phyloP scores from a whole-genome alignment of 1,140 invertebrate genomes.

The Drosophila truncata region DNA sequence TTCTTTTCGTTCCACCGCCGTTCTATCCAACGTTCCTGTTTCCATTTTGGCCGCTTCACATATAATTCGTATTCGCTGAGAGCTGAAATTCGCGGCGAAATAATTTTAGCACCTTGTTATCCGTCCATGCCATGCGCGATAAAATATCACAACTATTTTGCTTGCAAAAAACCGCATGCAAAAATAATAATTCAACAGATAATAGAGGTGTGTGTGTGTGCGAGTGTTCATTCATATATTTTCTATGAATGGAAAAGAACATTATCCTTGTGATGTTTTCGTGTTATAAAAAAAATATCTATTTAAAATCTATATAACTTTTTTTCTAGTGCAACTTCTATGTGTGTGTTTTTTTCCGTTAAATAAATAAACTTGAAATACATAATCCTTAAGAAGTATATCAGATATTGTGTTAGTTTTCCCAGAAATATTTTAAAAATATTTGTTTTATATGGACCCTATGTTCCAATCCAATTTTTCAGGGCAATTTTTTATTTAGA shows the following conservation, averaged over 20 bases:
- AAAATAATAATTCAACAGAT: slow-evolving; percentile 85
- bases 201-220: slow-evolving; percentile 68
- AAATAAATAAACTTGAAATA: too few relatives aligned
- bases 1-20: slow-evolving; percentile 17
- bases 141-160: slow-evolving; percentile 85
- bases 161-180: slow-evolving; percentile 85
- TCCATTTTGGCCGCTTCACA: slow-evolving; percentile 11
- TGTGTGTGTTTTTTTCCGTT: too few relatives aligned
- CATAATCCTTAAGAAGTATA: too few relatives aligned
- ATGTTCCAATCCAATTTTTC: too few relatives aligned
- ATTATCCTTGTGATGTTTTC: background rate
- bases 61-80: slow-evolving; percentile 60
- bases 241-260: slow-evolving; percentile 5
- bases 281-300: background rate
- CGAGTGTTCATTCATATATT: slow-evolving; percentile 20
- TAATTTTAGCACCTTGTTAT: slow-evolving; percentile 82
- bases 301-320: background rate
- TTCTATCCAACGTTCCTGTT: slow-evolving; percentile 16
- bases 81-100: slow-evolving; percentile 82
- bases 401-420: too few relatives aligned
- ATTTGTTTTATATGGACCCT: too few relatives aligned
- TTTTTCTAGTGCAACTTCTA: too few relatives aligned
- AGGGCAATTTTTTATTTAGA: background rate
- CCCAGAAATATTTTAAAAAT: too few relatives aligned
- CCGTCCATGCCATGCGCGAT: slow-evolving; percentile 86